These are phyloP conservation scores for Cavia aperea DNA, from an alignment of 2,113 vertebrate genomes.

Conservation along the genomic window DNA sequence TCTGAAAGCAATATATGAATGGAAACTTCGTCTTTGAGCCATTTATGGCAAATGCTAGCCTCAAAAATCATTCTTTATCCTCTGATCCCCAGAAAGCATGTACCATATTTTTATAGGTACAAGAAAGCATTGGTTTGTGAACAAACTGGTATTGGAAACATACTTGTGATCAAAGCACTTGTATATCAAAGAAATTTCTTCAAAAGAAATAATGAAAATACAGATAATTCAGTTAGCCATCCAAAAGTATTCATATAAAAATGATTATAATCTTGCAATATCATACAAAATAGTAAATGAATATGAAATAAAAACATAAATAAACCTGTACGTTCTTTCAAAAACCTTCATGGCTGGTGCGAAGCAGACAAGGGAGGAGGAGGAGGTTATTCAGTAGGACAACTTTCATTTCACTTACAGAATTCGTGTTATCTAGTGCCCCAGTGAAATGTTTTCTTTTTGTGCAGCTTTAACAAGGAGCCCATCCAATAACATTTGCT, in stretches of 20 bases:
- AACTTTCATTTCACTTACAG: background rate
- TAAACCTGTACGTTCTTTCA: background rate
- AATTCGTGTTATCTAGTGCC: background rate
- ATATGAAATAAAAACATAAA: background rate
- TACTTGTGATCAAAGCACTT: background rate
- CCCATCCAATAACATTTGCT: background rate
- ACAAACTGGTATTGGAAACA: background rate
- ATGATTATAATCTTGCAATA: background rate
- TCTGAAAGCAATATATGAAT: slow-evolving; percentile 63
- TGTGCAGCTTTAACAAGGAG: background rate
- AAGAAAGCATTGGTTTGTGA: background rate
- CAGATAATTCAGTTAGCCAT: background rate
- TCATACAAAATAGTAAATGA: background rate
- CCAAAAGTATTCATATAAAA: background rate
- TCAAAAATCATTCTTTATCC: slow-evolving; percentile 59
- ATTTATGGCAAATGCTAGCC: slow-evolving; percentile 47
- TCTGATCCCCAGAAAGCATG: slow-evolving; percentile 60
- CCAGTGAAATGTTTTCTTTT: background rate
- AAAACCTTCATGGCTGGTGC: background rate
- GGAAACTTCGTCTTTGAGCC: slow-evolving; percentile 63
- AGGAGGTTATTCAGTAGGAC: background rate
- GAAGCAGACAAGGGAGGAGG: background rate
- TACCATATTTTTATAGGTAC: slow-evolving; percentile 55
- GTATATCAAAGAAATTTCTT: background rate
- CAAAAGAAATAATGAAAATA: background rate